phyloP scores from a whole-genome alignment of 2,797 vertebrate species.

The Gymnoscopelus braueri region DNA sequence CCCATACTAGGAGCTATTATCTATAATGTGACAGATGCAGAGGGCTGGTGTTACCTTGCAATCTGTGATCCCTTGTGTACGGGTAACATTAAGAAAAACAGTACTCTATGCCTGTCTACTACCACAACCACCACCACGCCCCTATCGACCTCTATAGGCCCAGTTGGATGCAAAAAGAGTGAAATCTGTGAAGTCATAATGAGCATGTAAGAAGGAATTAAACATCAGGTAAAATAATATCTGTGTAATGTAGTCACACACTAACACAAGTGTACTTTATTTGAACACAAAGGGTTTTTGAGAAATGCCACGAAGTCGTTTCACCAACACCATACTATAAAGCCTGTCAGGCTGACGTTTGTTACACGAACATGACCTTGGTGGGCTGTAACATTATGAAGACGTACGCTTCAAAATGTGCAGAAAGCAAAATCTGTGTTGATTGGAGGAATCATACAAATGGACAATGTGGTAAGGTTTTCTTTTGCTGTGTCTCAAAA shows the following conservation, averaged over 20 bases:
- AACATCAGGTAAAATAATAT: not conserved
- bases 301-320: conserved; percentile 74
- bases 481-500: not conserved
- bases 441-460: conserved; percentile 80
- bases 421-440: conserved; percentile 64
- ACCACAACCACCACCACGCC: conserved; percentile 15
- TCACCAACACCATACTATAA: conserved; percentile 59
- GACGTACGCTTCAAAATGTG: conserved; percentile 79
- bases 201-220: conserved; percentile 62
- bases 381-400: conserved; percentile 78
- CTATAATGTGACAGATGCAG: conserved; percentile 73
- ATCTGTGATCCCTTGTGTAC: conserved; percentile 60
- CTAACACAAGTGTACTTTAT: conserved; percentile 5
- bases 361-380: conserved; percentile 11
- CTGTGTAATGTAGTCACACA: not conserved
- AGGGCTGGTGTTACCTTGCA: conserved; percentile 75
- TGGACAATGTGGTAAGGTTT: conserved; percentile 77
- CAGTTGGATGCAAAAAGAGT: not conserved
- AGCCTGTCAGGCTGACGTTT: conserved; percentile 77
- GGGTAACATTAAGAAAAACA: conserved; percentile 69
- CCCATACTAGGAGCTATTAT: conserved; percentile 68
- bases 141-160: not conserved
- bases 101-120: conserved; percentile 46
- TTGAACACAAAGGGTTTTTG: conserved; percentile 75
- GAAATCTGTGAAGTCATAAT: conserved; percentile 67